Evolutionary conservation across 2,888 invertebrate species (phyloP).

Genomic region (Asteroscopus sphinx): DNA sequence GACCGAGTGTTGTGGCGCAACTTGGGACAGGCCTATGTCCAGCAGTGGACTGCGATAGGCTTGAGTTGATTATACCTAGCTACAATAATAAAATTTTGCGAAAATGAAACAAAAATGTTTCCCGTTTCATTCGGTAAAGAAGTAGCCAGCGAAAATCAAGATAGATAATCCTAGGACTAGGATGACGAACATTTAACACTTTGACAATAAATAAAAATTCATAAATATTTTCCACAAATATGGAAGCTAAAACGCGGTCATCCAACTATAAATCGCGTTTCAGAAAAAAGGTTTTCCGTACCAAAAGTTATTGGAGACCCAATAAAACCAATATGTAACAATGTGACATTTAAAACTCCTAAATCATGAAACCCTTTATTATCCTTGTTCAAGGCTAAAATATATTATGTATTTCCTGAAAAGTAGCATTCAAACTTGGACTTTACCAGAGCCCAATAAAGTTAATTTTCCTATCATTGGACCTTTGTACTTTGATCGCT

Average conservation of each 20-base stretch:
- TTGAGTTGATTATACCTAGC: no score
- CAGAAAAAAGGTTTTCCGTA: slow-evolving; percentile 7
- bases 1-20: no score
- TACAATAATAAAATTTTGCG: no score
- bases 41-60: no score
- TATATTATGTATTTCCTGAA: neutral
- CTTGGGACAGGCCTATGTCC: no score
- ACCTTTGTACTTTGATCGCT: neutral
- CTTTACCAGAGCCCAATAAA: neutral
- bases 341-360: slow-evolving; percentile 31
- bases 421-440: neutral
- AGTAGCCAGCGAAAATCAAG: no score
- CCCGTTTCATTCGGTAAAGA: no score
- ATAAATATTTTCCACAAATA: neutral
- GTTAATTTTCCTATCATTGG: neutral
- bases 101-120: no score
- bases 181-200: no score
- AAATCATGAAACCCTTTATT: slow-evolving; percentile 27
- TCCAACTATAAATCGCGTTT: neutral
- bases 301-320: slow-evolving; percentile 28
- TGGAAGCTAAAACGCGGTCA: neutral
- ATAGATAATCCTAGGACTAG: no score
- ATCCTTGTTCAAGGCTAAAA: slow-evolving; percentile 18
- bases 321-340: slow-evolving; percentile 31
- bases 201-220: no score